Base-by-base conservation (phyloP, 2,113 vertebrate species). In the Leucosticte australis region DNA sequence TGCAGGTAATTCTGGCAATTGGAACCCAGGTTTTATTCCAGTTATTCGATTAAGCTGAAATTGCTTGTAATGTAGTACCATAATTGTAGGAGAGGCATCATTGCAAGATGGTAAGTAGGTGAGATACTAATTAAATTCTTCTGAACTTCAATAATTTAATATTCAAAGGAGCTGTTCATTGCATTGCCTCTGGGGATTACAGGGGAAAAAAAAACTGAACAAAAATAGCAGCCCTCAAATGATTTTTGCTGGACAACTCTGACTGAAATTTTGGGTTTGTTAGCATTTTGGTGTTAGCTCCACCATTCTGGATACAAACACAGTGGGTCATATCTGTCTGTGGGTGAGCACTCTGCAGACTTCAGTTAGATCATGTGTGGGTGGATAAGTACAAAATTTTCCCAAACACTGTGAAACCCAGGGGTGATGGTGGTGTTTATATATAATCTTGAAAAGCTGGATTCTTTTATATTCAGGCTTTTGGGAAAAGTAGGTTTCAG, bases 41-140 rank as follows among this genome's bases (percentile, higher is more conserved):
- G 70, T 87, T 94, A 86, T 91, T 83, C 77, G 77, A 93, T 95
- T 93, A 96, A 92, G 47, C 20, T 77, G 64, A 90, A 94, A 91
- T 84, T 68, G 52, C 78, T 77, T 93, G 87, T 80, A 89, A 89
- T 79, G 50, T 76, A 75, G 44, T 65, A 44, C 46, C 73, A 56
- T 94, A 91, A 89, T 75, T 85, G 80, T 84, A 67, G 60, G 77
- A 94, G 63, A 82, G 68, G 46, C 67, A 50, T 76, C 65, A 1
- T 5, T 92, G 55, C 37, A 81, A 91, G 69, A 81, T 67, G 90
- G 46, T 59, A 95, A 96, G 90, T 97, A 95, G 93, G 95, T 96
- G 93, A 96, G 71, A 74, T 96, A 56, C 90, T 96, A 96, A 97
- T 97, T 96, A 97, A 94, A 90, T 89, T 91, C 69, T 78, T 68